Evolutionary conservation across 1,140 invertebrate species (phyloP).

Genomic region (Leptonema lineaticorne): DNA sequence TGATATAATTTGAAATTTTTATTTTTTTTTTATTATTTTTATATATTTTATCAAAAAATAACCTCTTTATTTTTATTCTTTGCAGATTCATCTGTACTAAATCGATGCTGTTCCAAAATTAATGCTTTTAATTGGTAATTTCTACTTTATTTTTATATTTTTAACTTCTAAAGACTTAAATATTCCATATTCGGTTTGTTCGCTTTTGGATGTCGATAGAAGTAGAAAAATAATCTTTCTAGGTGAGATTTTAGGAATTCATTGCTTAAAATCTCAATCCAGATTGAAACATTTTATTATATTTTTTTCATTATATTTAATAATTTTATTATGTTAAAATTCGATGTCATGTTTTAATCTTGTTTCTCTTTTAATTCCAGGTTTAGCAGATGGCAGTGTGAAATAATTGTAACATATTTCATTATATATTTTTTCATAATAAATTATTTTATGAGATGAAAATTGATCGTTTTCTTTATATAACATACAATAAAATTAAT

Average conservation of each 20-base stretch:
- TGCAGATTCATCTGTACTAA: neutral
- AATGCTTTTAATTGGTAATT: neutral
- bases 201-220: conserved; percentile 26
- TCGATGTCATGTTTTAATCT: no score
- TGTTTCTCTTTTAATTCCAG: no score
- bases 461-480: no score
- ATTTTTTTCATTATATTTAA: no score
- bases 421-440: no score
- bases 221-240: conserved; percentile 32
- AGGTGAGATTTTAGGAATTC: conserved; percentile 30
- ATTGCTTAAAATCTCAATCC: conserved; percentile 31
- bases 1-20: conserved; percentile 14
- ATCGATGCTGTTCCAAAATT: no score
- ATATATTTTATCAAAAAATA: neutral
- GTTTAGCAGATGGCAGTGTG: no score
- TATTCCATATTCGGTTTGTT: conserved; percentile 11
- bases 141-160: conserved; percentile 1
- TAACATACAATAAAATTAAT: no score
- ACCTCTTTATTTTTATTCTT: conserved; percentile 21
- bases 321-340: no score
- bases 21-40: conserved; percentile 12
- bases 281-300: conserved; percentile 31
- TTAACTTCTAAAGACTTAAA: neutral
- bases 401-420: no score
- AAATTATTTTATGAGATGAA: no score